A percentile compares a stretch with the other conserved stretches of the same genome.
Conservation (phyloP, 92 coral and sea anemone species). For the Nematostella vectensis region DNA sequence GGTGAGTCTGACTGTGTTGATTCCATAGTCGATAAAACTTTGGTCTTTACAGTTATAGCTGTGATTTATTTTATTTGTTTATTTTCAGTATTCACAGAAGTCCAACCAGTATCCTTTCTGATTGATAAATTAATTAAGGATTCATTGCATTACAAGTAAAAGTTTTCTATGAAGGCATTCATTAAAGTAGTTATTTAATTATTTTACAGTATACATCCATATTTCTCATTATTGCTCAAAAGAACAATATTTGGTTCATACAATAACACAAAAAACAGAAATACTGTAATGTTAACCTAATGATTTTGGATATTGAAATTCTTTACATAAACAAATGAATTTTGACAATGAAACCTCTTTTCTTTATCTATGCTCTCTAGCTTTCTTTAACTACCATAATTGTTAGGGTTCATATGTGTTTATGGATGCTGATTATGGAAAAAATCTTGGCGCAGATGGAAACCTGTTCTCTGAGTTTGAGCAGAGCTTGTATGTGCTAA, state of each 20-base stretch:
- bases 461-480: constrained; percentile 33
- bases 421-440: constrained; percentile 54
- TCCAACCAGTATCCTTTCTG: constrained; percentile 57
- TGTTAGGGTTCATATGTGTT: constrained; percentile 53
- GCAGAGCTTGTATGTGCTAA: constrained; percentile 50
- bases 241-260: no score
- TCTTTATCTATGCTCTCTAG: no score
- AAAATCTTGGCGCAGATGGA: constrained; percentile 39
- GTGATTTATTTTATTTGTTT: background rate
- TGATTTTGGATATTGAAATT: no score
- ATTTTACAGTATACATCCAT: no score
- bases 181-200: no score
- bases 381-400: no score
- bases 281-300: no score
- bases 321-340: no score
- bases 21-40: background rate
- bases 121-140: background rate
- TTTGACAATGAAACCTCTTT: no score
- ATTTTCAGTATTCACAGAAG: constrained; percentile 48
- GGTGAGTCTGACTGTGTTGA: constrained; percentile 5
- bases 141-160: background rate
- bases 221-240: no score
- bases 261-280: no score
- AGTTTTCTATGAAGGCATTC: no score
- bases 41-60: background rate